Conservation (phyloP, 2,888 invertebrate species). For the Tetragonisca angustula region DNA sequence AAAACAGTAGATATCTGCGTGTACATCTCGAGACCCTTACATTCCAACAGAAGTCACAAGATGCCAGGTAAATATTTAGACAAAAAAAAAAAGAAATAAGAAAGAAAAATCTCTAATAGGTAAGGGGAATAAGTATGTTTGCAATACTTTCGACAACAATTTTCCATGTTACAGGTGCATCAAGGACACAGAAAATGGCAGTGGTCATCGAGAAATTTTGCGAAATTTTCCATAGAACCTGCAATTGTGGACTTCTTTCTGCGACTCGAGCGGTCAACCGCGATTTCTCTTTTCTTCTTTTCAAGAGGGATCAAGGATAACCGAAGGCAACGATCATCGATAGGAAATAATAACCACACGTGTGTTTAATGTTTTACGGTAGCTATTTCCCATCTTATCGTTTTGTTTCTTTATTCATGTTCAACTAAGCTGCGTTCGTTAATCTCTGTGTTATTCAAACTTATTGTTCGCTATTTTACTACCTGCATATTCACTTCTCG, state of each 20-base stretch:
- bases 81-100: not conserved
- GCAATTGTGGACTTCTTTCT: conserved; percentile 1
- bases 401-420: not conserved
- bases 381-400: not conserved
- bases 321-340: not conserved
- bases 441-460: not conserved
- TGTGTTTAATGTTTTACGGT: not conserved
- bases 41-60: not conserved
- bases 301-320: not conserved
- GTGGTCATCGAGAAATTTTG: conserved; percentile 14
- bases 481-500: not conserved
- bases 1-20: not conserved
- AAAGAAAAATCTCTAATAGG: not conserved
- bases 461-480: not conserved
- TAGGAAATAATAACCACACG: not conserved
- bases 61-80: not conserved
- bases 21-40: not conserved
- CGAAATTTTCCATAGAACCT: conserved; percentile 18
- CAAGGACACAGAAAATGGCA: not conserved
- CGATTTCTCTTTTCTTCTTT: conserved; percentile 45
- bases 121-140: not conserved
- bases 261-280: not conserved
- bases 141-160: not conserved
- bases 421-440: not conserved
- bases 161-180: not conserved